Evolutionary conservation across 1,140 invertebrate genomes (phyloP).

Genomic region (Berghia stephanieae): DNA sequence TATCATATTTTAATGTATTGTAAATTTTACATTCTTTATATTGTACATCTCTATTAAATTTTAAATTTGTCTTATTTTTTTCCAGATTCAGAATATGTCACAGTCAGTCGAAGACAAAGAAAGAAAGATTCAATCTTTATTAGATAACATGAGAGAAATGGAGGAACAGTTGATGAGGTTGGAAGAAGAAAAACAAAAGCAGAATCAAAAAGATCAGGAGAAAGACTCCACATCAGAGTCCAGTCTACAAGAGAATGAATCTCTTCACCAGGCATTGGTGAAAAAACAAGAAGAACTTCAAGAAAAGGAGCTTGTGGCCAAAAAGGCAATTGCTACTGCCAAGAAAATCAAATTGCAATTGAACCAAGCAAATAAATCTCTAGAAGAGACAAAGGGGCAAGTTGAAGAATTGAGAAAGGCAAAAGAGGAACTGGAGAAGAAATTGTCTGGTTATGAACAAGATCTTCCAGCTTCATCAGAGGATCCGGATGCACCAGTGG

Average conservation of each 20-base stretch:
- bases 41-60: too few relatives aligned
- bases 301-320: slow-evolving; percentile 53
- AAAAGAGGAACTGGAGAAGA: slow-evolving; percentile 30
- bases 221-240: background rate
- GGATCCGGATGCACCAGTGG: background rate
- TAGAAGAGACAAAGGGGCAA: slow-evolving; percentile 29
- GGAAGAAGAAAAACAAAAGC: slow-evolving; percentile 22
- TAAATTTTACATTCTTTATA: too few relatives aligned
- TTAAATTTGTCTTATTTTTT: slow-evolving; percentile 16
- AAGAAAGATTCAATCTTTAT: slow-evolving; percentile 50
- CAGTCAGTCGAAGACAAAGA: slow-evolving; percentile 46
- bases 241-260: slow-evolving; percentile 33
- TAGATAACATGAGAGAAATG: slow-evolving; percentile 59
- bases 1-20: too few relatives aligned
- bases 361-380: slow-evolving; percentile 31
- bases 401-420: slow-evolving; percentile 28
- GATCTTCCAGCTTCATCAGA: background rate
- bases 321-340: slow-evolving; percentile 58
- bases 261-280: slow-evolving; percentile 33
- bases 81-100: slow-evolving; percentile 17
- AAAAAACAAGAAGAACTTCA: slow-evolving; percentile 38
- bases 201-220: slow-evolving; percentile 32
- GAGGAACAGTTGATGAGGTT: slow-evolving; percentile 52
- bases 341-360: slow-evolving; percentile 60
- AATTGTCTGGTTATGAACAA: slow-evolving; percentile 16